Evolutionary conservation across 2,113 vertebrate species (phyloP), one percentile per base, ranked within the genome.

Genomic region (Xiphophorus maculatus): DNA sequence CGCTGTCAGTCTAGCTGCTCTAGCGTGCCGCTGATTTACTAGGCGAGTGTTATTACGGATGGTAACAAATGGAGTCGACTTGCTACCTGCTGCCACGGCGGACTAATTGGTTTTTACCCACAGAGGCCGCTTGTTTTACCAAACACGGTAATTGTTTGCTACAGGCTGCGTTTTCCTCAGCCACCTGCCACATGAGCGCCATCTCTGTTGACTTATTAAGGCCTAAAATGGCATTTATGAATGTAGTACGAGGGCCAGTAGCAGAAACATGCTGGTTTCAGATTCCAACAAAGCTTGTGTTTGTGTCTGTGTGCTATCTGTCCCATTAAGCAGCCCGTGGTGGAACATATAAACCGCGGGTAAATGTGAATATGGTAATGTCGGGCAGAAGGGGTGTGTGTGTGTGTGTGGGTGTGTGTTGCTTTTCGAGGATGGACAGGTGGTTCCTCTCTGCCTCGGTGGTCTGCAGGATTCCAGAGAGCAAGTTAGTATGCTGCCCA

Each of bases 351-450:
- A 73, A 69, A 81, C 88, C 84, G 60, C 33, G 42, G 35, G 90
- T 80, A 93, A 92, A 93, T 90, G 92, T 81, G 85, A 65, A 84
- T 91, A 88, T 90, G 92, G 80, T 89, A 85, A 91, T 92, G 74
- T 69, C 67, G 77, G 82, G 67, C 54, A 54, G 51, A 58, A 25
- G 25, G 71, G 61, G 11, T 42, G 62, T 63, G 25, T 68, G 65
- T n/a, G 69, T 3, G 54, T 69, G 66, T 51, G 12, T 14, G 66
- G 37, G 27, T 71, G 65, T 22, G 69, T 6, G 54, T 71, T 72
- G 80, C 82, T 84, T 82, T 81, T 77, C 40, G 66, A 42, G 40
- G 84, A 88, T 63, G 82, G 87, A 88, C 90, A 90, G 89, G 88
- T 89, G 89, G 84, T 90, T 90, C 87, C 84, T 80, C 76, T 85